A percentile compares a stretch with the other conserved stretches of the same genome.
These are phyloP conservation scores for Chrysochloris asiatica DNA, from an alignment of 2,113 vertebrate genomes.

Conservation along the genomic window DNA sequence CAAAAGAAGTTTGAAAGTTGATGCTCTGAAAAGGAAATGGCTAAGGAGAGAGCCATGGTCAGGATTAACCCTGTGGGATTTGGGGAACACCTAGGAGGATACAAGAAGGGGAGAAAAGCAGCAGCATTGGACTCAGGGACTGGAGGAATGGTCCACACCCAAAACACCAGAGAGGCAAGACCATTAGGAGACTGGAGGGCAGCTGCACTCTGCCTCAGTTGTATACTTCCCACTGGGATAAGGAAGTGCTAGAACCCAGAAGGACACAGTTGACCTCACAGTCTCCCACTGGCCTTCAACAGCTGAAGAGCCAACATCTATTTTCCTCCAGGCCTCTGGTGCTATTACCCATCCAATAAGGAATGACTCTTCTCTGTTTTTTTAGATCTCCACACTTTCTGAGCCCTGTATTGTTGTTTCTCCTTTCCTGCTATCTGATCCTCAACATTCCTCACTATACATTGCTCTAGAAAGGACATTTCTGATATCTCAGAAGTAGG, in stretches of 20 bases:
- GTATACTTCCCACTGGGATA: background rate
- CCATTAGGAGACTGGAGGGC: background rate
- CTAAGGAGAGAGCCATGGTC: accelerated
- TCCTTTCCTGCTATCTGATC: background rate
- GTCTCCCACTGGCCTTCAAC: background rate
- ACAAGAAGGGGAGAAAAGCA: background rate
- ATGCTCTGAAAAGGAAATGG: background rate
- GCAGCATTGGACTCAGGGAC: background rate
- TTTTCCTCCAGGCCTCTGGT: background rate
- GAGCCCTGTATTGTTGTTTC: background rate
- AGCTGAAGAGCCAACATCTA: background rate
- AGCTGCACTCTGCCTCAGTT: background rate
- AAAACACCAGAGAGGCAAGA: background rate
- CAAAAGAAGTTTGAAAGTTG: background rate
- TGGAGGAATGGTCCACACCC: background rate
- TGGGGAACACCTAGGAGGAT: background rate
- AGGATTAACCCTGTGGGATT: accelerated
- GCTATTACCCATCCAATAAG: background rate
- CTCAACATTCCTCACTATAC: background rate
- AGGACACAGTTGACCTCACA: background rate
- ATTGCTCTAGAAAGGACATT: background rate
- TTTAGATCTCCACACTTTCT: background rate
- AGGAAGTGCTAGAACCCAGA: background rate
- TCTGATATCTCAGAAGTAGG: background rate
- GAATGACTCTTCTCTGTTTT: background rate